phyloP scores from a whole-genome alignment of 1,140 invertebrate genomes.

The Polypedilum pembai region DNA sequence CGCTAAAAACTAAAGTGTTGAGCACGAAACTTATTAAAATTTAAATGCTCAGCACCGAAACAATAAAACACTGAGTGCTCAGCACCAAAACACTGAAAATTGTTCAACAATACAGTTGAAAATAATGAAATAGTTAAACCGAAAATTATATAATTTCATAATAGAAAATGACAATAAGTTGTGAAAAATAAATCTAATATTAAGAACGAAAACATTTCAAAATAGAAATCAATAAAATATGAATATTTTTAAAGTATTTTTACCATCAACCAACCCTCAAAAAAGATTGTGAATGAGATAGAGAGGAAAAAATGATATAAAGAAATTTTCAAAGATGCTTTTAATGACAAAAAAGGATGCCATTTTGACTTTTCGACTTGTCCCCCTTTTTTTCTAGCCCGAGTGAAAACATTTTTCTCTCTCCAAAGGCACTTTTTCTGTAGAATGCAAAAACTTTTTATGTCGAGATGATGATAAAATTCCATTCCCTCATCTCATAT shows the following conservation, averaged over 20 bases:
- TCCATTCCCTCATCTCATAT: neutral
- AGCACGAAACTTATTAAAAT: too few relatives aligned
- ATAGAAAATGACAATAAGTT: too few relatives aligned
- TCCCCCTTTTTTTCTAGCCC: neutral
- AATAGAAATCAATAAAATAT: neutral
- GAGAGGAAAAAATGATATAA: neutral
- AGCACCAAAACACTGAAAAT: too few relatives aligned
- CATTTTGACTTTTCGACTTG: slow-evolving; percentile 3
- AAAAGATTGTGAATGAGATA: neutral
- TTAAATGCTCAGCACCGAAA: too few relatives aligned
- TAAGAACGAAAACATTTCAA: too few relatives aligned
- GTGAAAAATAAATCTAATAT: too few relatives aligned
- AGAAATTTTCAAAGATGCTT: slow-evolving; percentile 18
- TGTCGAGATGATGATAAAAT: neutral
- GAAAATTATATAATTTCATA: too few relatives aligned
- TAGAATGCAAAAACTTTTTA: slow-evolving; percentile 14
- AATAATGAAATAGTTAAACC: too few relatives aligned
- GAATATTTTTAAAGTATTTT: slow-evolving; percentile 6
- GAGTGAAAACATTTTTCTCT: neutral
- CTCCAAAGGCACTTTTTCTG: neutral
- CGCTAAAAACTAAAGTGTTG: too few relatives aligned
- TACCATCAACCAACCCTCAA: neutral
- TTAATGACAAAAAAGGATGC: slow-evolving; percentile 15
- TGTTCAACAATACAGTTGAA: too few relatives aligned
- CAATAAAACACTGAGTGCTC: too few relatives aligned